Conservation (phyloP, 2,113 vertebrate genomes). For the Micronycteris hirsuta region DNA sequence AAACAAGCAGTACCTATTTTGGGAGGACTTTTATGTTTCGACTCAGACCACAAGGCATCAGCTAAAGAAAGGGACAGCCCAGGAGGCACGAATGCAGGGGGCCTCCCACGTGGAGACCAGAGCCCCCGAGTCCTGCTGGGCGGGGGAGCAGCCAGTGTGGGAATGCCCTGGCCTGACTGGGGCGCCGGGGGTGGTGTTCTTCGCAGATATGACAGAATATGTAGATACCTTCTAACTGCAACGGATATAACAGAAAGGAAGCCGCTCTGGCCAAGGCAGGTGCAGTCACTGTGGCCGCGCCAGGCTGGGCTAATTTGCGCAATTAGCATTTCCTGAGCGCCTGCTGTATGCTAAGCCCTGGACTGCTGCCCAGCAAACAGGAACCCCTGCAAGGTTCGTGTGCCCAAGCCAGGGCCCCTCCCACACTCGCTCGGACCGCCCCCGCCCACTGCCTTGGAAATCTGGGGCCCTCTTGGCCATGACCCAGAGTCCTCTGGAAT, state of each 20-base stretch:
- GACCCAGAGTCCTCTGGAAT: background rate
- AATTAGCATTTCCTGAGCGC: background rate
- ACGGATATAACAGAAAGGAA: background rate
- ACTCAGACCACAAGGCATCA: background rate
- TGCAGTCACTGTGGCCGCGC: accelerated
- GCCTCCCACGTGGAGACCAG: background rate
- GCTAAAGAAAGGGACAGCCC: background rate
- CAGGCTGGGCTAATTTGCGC: background rate
- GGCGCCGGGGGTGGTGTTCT: accelerated
- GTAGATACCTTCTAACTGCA: background rate
- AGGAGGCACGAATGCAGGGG: background rate
- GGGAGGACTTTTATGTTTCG: background rate
- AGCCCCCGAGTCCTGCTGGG: background rate
- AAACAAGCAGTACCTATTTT: background rate
- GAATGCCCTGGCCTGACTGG: background rate
- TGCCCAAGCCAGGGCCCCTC: too few relatives aligned
- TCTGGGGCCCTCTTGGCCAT: background rate
- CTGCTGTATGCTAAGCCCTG: background rate
- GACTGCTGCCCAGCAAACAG: background rate
- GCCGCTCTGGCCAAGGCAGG: background rate
- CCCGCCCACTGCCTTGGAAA: background rate
- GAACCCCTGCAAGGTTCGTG: background rate
- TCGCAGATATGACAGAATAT: background rate
- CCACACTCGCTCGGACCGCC: background rate
- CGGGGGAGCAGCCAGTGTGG: accelerated